Evolutionary conservation across 2,888 invertebrate genomes (phyloP).

Genomic region (Tortricodes alternella): DNA sequence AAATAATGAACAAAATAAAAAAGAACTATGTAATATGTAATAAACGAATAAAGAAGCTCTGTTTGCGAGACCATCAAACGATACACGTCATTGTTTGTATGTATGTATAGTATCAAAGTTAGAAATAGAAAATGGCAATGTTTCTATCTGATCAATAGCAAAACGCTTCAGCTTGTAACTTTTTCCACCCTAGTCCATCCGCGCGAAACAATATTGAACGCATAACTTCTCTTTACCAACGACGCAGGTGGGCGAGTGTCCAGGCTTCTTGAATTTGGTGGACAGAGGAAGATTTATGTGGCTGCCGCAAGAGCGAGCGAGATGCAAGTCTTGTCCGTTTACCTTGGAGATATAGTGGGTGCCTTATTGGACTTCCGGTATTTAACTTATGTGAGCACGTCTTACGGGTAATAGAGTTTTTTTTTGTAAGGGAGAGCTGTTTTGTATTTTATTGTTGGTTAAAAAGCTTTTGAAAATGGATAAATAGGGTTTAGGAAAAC

Average conservation of each 20-base stretch:
- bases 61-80: too few relatives aligned
- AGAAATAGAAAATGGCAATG: too few relatives aligned
- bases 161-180: background rate
- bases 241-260: constrained; percentile 31
- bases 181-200: constrained; percentile 21
- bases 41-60: too few relatives aligned
- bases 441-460: background rate
- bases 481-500: too few relatives aligned
- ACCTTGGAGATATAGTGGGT: constrained; percentile 25
- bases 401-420: constrained; percentile 14
- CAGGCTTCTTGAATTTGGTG: constrained; percentile 30
- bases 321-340: constrained; percentile 3
- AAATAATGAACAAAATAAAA: too few relatives aligned
- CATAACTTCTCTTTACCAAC: constrained; percentile 32
- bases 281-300: constrained; percentile 27
- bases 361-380: constrained; percentile 30
- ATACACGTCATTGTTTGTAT: too few relatives aligned
- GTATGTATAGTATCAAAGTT: too few relatives aligned
- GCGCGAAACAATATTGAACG: constrained; percentile 30
- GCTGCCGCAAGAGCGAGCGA: constrained; percentile 8
- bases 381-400: constrained; percentile 28
- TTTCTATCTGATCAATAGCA: background rate
- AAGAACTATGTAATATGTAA: too few relatives aligned
- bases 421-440: background rate
- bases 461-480: too few relatives aligned